These are phyloP conservation scores for Ascaphus truei DNA, from an alignment of 2,113 vertebrate genomes.

Conservation along the genomic window DNA sequence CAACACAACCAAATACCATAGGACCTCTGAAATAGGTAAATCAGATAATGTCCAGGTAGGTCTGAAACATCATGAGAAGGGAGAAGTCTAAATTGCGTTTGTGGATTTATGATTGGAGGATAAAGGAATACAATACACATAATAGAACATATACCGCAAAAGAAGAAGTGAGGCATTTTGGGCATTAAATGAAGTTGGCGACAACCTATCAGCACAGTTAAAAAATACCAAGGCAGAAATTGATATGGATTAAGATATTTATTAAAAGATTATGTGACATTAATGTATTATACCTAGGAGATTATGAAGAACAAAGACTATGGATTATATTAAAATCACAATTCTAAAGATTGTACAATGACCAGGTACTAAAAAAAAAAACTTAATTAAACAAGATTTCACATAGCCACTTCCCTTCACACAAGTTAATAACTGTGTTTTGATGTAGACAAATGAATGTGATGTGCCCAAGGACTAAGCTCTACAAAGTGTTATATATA, in stretches of 20 bases:
- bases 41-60: too few species aligned
- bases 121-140: too few species aligned
- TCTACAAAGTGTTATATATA: neutral
- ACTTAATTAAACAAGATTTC: conserved; percentile 21
- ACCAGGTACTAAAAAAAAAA: neutral
- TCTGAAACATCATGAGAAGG: too few species aligned
- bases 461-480: neutral
- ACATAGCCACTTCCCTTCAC: too few species aligned
- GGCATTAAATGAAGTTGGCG: neutral
- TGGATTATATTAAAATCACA: conserved; percentile 6
- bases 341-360: neutral
- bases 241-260: neutral
- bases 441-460: conserved; percentile 17
- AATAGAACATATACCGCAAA: too few species aligned
- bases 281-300: conserved; percentile 2
- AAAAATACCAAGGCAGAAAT: neutral
- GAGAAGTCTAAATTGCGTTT: too few species aligned
- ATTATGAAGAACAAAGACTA: conserved; percentile 3
- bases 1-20: too few species aligned
- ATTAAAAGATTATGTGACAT: conserved; percentile 31
- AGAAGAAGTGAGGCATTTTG: too few species aligned
- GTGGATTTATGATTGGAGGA: too few species aligned
- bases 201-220: neutral
- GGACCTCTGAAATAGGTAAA: too few species aligned
- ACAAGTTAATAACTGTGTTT: too few species aligned